A percentile compares a stretch with the other conserved stretches of the same genome.
Conservation (phyloP, 2,113 vertebrate species). For the Sander vitreus region DNA sequence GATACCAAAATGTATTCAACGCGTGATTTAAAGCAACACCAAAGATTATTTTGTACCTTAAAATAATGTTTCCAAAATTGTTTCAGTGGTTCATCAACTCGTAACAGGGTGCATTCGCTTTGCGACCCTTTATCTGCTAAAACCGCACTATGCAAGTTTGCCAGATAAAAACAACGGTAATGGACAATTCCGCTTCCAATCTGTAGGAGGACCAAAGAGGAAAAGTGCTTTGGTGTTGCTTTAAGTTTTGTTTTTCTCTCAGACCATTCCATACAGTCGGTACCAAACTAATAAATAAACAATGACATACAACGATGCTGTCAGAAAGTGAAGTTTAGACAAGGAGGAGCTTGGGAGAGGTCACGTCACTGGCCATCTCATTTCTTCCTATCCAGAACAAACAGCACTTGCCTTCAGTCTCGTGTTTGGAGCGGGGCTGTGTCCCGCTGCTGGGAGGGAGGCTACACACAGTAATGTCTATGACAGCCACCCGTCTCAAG, state of each 20-base stretch:
- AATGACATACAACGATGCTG: slow-evolving; percentile 34
- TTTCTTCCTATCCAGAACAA: slow-evolving; percentile 31
- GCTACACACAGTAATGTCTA: slow-evolving; percentile 65
- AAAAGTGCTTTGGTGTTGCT: neutral
- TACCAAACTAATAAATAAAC: slow-evolving; percentile 57
- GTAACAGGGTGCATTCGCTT: no score
- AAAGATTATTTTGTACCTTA: no score
- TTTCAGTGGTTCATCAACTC: no score
- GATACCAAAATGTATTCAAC: slow-evolving; percentile 15
- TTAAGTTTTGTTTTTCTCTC: neutral
- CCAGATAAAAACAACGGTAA: no score
- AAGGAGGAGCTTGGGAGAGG: slow-evolving; percentile 41
- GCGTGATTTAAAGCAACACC: neutral
- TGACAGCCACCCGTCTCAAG: slow-evolving; percentile 37
- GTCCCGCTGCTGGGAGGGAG: slow-evolving; percentile 12
- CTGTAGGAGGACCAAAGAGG: no score
- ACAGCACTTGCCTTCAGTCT: slow-evolving; percentile 68
- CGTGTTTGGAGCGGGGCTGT: neutral
- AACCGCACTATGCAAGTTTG: no score
- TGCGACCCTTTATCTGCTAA: no score
- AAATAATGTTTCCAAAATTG: no score
- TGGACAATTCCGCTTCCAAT: no score
- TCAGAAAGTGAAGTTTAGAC: slow-evolving; percentile 46
- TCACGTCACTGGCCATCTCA: slow-evolving; percentile 42
- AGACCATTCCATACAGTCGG: neutral